Conservation (phyloP, 2,113 vertebrate genomes). For the Rhinolophus ferrumequinum region DNA sequence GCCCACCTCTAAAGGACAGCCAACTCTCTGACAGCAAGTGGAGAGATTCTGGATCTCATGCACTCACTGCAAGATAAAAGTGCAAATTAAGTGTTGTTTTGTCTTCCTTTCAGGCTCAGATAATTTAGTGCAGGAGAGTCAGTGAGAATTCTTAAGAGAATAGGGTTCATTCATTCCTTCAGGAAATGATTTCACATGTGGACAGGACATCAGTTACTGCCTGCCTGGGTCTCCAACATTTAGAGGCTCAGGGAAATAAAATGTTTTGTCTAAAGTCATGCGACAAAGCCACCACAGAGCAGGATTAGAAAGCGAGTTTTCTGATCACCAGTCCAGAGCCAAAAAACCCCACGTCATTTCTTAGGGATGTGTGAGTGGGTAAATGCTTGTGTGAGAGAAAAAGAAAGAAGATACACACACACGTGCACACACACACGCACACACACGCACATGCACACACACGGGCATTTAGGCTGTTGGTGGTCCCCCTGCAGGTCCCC, state of each 20-base stretch:
- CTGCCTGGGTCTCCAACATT: background rate
- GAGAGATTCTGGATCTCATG: background rate
- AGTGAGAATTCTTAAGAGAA: background rate
- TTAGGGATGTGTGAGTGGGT: background rate
- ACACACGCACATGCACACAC: too few relatives aligned
- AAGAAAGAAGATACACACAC: background rate
- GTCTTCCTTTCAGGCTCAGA: background rate
- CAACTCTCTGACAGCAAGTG: background rate
- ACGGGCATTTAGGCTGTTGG: rapidly evolving
- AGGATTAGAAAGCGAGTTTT: background rate
- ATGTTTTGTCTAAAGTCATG: background rate
- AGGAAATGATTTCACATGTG: background rate
- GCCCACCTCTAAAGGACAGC: background rate
- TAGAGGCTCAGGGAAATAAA: background rate
- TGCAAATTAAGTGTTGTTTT: background rate
- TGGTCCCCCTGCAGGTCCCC: background rate
- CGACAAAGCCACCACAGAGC: background rate
- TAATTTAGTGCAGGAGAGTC: background rate
- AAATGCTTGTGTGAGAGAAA: background rate
- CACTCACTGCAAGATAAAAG: background rate
- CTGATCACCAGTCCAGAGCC: background rate
- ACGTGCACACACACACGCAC: rapidly evolving
- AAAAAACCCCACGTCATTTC: background rate
- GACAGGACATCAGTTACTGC: background rate
- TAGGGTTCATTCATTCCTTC: background rate